Evolutionary conservation across 2,113 vertebrate species (phyloP).

Genomic region (Campylomormyrus numenius): DNA sequence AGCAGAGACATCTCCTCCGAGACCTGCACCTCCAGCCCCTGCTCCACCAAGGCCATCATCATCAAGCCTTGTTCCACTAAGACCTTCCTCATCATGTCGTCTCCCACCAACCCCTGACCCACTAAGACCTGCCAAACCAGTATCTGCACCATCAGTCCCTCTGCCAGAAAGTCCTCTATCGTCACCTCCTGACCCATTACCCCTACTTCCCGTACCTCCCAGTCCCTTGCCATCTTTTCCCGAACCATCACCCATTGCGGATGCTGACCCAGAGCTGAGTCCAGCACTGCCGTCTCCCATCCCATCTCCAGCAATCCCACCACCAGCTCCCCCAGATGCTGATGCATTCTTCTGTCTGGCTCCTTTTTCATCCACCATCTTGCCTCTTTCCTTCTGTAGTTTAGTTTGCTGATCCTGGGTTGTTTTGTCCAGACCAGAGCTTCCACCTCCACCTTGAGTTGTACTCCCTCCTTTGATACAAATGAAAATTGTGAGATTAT

Average conservation of each 20-base stretch:
- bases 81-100: slow-evolving; percentile 14
- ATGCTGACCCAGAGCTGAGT: neutral
- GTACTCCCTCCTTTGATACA: slow-evolving; percentile 39
- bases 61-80: neutral
- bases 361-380: slow-evolving; percentile 40
- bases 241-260: neutral
- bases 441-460: slow-evolving; percentile 34
- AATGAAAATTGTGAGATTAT: neutral
- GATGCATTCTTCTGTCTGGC: slow-evolving; percentile 24
- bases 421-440: slow-evolving; percentile 45
- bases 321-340: slow-evolving; percentile 25
- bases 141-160: neutral
- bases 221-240: neutral
- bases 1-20: neutral
- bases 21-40: neutral
- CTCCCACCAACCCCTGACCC: slow-evolving; percentile 14
- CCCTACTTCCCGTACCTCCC: neutral
- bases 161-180: slow-evolving; percentile 13
- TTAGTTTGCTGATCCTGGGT: slow-evolving; percentile 51
- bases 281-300: neutral
- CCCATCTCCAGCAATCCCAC: slow-evolving; percentile 24
- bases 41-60: neutral
- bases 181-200: slow-evolving; percentile 2
- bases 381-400: slow-evolving; percentile 41
- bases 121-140: neutral